Evolutionary conservation across 2,888 invertebrate species (phyloP).

Genomic region (Xanthorhoe spadicearia): DNA sequence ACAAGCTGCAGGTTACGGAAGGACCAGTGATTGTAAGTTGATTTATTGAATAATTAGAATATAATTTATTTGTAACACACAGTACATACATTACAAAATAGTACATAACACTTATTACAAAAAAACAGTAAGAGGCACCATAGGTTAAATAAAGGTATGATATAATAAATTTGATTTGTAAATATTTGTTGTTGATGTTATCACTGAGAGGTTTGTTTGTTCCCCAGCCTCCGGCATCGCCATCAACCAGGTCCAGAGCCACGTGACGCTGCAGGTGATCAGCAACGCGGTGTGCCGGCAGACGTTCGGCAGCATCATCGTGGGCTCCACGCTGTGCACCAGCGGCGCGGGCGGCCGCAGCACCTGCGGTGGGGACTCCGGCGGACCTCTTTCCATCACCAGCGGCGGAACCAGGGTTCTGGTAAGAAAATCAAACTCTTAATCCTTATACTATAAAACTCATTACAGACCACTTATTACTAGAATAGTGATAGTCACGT

Average conservation of each 20-base stretch:
- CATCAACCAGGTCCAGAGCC: constrained; percentile 63
- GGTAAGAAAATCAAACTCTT: no score
- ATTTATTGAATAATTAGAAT: no score
- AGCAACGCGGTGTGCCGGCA: constrained; percentile 60
- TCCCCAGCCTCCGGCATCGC: constrained; percentile 53
- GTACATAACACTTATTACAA: no score
- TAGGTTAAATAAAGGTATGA: no score
- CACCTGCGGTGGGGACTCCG: constrained; percentile 72
- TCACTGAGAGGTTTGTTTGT: neutral
- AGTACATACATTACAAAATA: no score
- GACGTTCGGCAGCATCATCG: constrained; percentile 51
- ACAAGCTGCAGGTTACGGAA: constrained; percentile 64
- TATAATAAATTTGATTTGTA: no score
- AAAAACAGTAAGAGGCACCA: no score
- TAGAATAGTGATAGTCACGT: no score
- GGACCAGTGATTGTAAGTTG: constrained; percentile 60
- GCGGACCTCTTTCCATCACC: constrained; percentile 58
- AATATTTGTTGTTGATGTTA: no score
- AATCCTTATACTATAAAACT: no score
- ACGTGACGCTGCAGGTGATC: constrained; percentile 71
- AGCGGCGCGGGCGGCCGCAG: constrained; percentile 57
- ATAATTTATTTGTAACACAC: no score
- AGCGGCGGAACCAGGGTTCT: constrained; percentile 51
- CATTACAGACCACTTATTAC: no score
- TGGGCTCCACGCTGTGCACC: constrained; percentile 61